A percentile compares a stretch with the other conserved stretches of the same genome.
Evolutionary conservation across 2,797 vertebrate genomes (phyloP).

Genomic region (Xenops minutus): DNA sequence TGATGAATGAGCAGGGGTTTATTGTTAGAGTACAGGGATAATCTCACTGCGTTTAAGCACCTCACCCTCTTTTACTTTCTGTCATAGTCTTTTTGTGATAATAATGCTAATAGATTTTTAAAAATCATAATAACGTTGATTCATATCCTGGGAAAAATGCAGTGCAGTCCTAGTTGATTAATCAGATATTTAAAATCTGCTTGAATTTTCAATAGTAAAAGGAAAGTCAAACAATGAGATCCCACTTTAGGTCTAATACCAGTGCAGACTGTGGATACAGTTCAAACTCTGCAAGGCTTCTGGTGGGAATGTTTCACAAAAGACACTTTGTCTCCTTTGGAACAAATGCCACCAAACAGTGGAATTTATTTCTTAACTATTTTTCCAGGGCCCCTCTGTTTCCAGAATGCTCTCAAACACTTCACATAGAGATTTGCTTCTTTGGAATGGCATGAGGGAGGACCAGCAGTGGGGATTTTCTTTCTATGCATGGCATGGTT

Average conservation of each 20-base stretch:
- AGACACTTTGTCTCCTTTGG: constrained; percentile 67
- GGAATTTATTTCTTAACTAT: constrained; percentile 60
- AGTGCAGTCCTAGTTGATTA: neutral
- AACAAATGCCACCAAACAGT: constrained; percentile 59
- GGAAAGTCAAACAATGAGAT: constrained; percentile 26
- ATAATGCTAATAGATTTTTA: neutral
- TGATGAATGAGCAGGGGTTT: neutral
- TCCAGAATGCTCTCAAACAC: constrained; percentile 22
- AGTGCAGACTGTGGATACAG: neutral
- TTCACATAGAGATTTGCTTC: constrained; percentile 33
- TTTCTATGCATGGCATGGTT: constrained; percentile 56
- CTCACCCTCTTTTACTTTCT: neutral
- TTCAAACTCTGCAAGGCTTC: constrained; percentile 53
- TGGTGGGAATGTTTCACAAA: constrained; percentile 60
- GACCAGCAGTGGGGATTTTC: constrained; percentile 2
- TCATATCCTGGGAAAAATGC: neutral
- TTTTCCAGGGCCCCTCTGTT: constrained; percentile 35
- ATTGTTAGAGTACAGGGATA: neutral
- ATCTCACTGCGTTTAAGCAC: neutral
- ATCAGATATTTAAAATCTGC: neutral
- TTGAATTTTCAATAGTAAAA: constrained; percentile 8
- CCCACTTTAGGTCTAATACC: constrained; percentile 36
- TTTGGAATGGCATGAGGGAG: constrained; percentile 43
- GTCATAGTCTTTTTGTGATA: neutral
- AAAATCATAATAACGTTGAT: neutral